These are phyloP conservation scores for Rhagoletis pomonella DNA, from an alignment of 1,140 invertebrate genomes.

Conservation along the genomic window DNA sequence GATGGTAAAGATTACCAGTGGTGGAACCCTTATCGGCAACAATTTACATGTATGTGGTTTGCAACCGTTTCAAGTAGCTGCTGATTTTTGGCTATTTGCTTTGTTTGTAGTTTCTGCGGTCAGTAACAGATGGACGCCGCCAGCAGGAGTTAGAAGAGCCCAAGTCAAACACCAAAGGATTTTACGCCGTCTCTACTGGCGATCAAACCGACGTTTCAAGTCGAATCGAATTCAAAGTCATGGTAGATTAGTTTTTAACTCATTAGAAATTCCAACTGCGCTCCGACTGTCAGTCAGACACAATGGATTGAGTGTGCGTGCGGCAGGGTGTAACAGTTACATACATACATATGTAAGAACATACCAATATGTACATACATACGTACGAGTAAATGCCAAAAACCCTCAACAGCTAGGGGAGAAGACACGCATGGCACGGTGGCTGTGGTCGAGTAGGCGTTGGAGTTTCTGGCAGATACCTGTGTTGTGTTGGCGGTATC, in stretches of 20 bases:
- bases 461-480: slow-evolving; percentile 16
- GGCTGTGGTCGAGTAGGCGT: background rate
- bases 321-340: background rate
- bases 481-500: background rate
- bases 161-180: no score
- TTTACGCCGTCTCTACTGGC: background rate
- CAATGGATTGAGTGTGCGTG: background rate
- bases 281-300: slow-evolving; percentile 15
- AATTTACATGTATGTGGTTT: background rate
- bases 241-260: slow-evolving; percentile 50
- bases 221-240: slow-evolving; percentile 22
- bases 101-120: slow-evolving; percentile 32
- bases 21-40: slow-evolving; percentile 20
- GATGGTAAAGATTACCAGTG: no score
- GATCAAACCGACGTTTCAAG: slow-evolving; percentile 17
- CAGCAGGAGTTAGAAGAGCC: no score
- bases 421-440: background rate
- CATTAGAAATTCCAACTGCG: slow-evolving; percentile 45
- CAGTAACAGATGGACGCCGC: slow-evolving; percentile 31
- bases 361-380: no score
- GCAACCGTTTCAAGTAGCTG: slow-evolving; percentile 40
- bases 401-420: background rate
- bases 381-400: background rate
- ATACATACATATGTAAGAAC: no score
- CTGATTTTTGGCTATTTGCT: slow-evolving; percentile 15